Conservation (phyloP, 1,140 invertebrate genomes). For the Eumaeus atala region DNA sequence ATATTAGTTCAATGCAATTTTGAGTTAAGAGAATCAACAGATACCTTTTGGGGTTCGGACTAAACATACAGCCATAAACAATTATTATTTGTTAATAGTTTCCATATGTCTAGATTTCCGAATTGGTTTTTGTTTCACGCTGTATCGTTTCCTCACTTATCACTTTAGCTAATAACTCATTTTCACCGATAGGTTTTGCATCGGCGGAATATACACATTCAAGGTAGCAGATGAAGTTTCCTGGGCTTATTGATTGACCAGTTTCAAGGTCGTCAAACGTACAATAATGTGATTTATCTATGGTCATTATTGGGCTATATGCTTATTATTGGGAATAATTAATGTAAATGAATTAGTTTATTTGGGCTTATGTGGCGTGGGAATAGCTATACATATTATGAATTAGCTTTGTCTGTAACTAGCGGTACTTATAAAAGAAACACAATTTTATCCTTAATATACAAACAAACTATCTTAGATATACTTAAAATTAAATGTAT, state of each 20-base stretch:
- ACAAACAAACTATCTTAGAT: slow-evolving; percentile 10
- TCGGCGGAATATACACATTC: not conserved
- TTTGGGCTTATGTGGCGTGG: not conserved
- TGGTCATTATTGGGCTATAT: slow-evolving; percentile 22
- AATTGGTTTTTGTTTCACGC: slow-evolving; percentile 13
- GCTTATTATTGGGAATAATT: slow-evolving; percentile 19
- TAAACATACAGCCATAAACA: slow-evolving; percentile 21
- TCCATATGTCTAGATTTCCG: slow-evolving; percentile 16
- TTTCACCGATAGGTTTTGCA: slow-evolving; percentile 14
- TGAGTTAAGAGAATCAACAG: slow-evolving; percentile 6
- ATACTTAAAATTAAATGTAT: slow-evolving; percentile 13
- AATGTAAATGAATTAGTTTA: slow-evolving; percentile 62
- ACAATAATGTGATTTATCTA: slow-evolving; percentile 19
- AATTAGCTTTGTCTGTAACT: slow-evolving; percentile 12
- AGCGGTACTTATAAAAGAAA: slow-evolving; percentile 27
- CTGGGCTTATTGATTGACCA: not conserved
- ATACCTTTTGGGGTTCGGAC: slow-evolving; percentile 7
- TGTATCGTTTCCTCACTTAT: slow-evolving; percentile 2
- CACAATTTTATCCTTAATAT: slow-evolving; percentile 22
- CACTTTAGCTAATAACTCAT: slow-evolving; percentile 13
- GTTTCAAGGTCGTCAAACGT: slow-evolving; percentile 6
- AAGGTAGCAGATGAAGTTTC: not conserved
- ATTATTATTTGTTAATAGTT: slow-evolving; percentile 15
- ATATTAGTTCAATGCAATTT: not conserved
- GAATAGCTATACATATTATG: not conserved